Percentiles rank a stretch among this genome's conserved stretches.
These are phyloP conservation scores for Apostichopus parvimensis DNA, from an alignment of 35 echinoderm and acorn worm species.

Conservation along the genomic window DNA sequence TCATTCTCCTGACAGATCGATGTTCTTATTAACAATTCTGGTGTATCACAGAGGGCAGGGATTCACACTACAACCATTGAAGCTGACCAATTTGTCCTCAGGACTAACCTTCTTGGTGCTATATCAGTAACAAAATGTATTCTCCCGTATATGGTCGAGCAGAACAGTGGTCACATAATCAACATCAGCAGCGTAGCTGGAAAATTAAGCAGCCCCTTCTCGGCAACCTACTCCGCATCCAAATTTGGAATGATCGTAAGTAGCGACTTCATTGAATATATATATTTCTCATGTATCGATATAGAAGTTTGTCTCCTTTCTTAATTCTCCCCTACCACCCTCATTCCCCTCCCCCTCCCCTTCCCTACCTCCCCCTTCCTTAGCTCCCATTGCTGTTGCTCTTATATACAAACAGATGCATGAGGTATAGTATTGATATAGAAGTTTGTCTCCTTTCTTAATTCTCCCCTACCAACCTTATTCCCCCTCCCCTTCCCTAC, in stretches of 20 bases:
- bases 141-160: constrained; percentile 69
- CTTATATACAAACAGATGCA: too few relatives aligned
- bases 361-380: too few relatives aligned
- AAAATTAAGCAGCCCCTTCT: constrained; percentile 45
- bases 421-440: too few relatives aligned
- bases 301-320: too few relatives aligned
- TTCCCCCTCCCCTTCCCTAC: too few relatives aligned
- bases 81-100: constrained; percentile 62
- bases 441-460: too few relatives aligned
- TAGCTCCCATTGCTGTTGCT: too few relatives aligned
- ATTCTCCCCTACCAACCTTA: too few relatives aligned
- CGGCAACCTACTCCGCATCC: constrained; percentile 70
- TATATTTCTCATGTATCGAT: too few relatives aligned
- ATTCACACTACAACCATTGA: constrained; percentile 64
- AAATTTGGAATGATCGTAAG: constrained; percentile 88
- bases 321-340: too few relatives aligned
- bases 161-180: constrained; percentile 76
- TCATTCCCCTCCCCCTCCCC: too few relatives aligned
- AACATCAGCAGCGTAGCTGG: constrained; percentile 88
- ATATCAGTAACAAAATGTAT: constrained; percentile 82
- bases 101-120: constrained; percentile 76
- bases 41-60: constrained; percentile 71
- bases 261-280: too few relatives aligned
- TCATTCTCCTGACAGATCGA: constrained; percentile 69
- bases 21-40: constrained; percentile 87